Evolutionary conservation across 2,797 vertebrate genomes (phyloP).

Genomic region (Lindbergichthys nudifrons): DNA sequence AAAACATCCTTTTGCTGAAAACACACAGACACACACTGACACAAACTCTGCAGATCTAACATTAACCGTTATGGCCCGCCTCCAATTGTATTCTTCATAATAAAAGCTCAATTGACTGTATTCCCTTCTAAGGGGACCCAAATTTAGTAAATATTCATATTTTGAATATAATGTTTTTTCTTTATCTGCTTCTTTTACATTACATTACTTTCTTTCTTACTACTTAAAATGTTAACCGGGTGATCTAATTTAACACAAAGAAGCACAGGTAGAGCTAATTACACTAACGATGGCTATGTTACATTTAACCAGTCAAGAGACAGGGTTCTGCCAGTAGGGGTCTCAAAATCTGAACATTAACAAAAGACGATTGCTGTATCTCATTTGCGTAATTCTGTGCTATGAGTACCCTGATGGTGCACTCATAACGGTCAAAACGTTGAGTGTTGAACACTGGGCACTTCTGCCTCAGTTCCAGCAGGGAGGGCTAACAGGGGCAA

Average conservation of each 20-base stretch:
- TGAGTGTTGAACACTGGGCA: no score
- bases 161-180: background rate
- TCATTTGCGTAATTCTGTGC: no score
- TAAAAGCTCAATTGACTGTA: background rate
- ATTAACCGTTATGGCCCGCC: background rate
- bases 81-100: background rate
- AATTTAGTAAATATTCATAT: slow-evolving; percentile 17
- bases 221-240: background rate
- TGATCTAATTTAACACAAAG: background rate
- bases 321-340: no score
- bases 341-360: no score
- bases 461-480: no score
- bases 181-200: background rate
- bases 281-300: no score
- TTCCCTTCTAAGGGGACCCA: slow-evolving; percentile 2
- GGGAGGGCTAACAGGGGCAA: no score
- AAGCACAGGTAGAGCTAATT: background rate
- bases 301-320: no score
- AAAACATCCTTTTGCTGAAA: slow-evolving; percentile 34
- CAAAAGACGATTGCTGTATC: no score
- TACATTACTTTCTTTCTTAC: no score
- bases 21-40: background rate
- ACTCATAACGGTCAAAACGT: no score
- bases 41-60: background rate
- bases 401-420: no score